Percentiles rank a stretch among this genome's conserved stretches.
These are phyloP conservation scores for Oreochromis aureus DNA, from an alignment of 2,113 vertebrate genomes.

Conservation along the genomic window DNA sequence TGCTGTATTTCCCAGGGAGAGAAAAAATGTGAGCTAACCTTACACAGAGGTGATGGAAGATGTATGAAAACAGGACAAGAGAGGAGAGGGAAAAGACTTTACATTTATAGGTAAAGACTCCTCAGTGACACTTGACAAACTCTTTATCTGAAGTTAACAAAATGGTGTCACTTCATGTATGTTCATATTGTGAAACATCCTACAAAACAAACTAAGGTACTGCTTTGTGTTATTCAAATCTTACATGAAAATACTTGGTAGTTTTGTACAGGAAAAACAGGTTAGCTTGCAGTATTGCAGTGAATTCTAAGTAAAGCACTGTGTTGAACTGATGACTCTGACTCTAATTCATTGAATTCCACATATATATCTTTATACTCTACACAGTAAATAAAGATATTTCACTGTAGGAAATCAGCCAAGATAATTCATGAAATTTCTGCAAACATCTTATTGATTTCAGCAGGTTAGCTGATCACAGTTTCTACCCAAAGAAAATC, in stretches of 20 bases:
- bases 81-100: not conserved
- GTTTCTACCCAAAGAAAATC: not conserved
- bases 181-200: not conserved
- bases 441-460: not conserved
- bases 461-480: not conserved
- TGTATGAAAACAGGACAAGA: not conserved
- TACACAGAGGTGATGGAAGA: not conserved
- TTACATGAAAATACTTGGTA: not conserved
- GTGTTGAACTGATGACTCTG: not conserved
- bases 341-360: not conserved
- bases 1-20: not conserved
- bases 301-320: not conserved
- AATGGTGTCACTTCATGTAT: not conserved
- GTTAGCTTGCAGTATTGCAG: not conserved
- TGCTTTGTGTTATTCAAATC: not conserved
- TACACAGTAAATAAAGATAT: not conserved
- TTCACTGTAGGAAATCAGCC: not conserved
- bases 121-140: not conserved
- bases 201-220: not conserved
- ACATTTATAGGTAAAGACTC: not conserved
- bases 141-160: not conserved
- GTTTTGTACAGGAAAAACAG: not conserved
- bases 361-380: not conserved
- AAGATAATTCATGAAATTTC: not conserved
- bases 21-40: not conserved